phyloP scores from a whole-genome alignment of 2,797 vertebrate genomes.

The Psittacula echo region DNA sequence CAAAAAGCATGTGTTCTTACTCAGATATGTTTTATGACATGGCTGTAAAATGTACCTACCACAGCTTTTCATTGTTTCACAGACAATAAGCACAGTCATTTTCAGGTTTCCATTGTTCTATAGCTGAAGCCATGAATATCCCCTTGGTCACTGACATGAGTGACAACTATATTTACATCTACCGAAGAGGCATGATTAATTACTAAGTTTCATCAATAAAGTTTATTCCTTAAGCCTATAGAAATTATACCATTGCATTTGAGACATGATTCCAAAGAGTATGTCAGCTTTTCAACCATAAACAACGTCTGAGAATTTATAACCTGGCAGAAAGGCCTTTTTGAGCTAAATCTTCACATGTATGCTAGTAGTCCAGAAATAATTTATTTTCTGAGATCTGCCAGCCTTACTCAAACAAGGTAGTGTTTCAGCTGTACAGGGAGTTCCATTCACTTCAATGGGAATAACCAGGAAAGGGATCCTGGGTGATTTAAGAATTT shows the following conservation, averaged over 20 bases:
- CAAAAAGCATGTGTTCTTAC: conserved; percentile 80
- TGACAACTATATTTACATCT: conserved; percentile 48
- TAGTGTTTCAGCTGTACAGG: background rate
- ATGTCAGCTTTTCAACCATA: conserved; percentile 26
- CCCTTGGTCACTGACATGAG: background rate
- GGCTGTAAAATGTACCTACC: conserved; percentile 80
- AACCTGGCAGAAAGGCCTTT: conserved; percentile 42
- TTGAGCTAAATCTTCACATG: conserved; percentile 19
- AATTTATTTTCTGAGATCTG: background rate
- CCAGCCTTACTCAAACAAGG: background rate
- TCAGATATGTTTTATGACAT: conserved; percentile 79
- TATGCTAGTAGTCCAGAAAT: conserved; percentile 1
- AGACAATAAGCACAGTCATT: conserved; percentile 64
- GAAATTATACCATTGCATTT: conserved; percentile 8
- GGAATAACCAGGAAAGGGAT: background rate
- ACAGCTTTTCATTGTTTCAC: conserved; percentile 74
- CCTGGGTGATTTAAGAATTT: background rate
- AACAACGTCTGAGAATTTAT: conserved; percentile 51
- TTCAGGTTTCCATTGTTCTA: conserved; percentile 67
- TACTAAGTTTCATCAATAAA: background rate
- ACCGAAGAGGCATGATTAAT: background rate
- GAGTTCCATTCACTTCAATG: background rate
- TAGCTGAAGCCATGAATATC: conserved; percentile 49
- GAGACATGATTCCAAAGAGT: background rate
- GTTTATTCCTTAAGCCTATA: conserved; percentile 12